These are phyloP conservation scores for Hyalella azteca DNA, from an alignment of 2,888 invertebrate genomes.

Conservation along the genomic window DNA sequence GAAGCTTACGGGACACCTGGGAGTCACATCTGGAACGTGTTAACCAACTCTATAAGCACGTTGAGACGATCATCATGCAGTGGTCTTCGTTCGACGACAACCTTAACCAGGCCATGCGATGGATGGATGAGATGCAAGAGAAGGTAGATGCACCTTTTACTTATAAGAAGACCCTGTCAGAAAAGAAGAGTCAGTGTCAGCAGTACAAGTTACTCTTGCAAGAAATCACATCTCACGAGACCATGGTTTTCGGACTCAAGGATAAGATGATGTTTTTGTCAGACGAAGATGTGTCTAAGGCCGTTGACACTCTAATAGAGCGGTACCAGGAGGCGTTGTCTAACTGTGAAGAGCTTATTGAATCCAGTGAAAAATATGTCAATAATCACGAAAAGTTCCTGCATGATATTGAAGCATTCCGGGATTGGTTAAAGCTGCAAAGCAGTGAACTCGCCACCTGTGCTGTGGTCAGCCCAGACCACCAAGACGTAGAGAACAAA, in stretches of 20 bases:
- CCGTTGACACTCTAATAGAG: conserved; percentile 75
- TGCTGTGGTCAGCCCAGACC: conserved; percentile 77
- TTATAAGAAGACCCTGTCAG: conserved; percentile 79
- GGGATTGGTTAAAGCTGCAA: conserved; percentile 81
- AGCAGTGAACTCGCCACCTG: conserved; percentile 79
- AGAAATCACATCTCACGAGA: conserved; percentile 85
- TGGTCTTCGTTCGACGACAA: conserved; percentile 93
- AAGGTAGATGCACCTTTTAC: conserved; percentile 76
- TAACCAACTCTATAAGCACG: conserved; percentile 82
- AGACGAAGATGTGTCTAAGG: conserved; percentile 79
- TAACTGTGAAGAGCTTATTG: conserved; percentile 73
- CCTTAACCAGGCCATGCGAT: conserved; percentile 81
- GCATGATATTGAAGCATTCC: conserved; percentile 79
- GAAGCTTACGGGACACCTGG: conserved; percentile 79
- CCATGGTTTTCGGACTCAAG: conserved; percentile 80
- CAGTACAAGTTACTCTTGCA: conserved; percentile 79
- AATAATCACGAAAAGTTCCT: conserved; percentile 81
- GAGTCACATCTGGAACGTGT: conserved; percentile 85
- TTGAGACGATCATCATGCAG: conserved; percentile 87
- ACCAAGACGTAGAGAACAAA: conserved; percentile 55
- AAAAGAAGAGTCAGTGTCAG: conserved; percentile 87
- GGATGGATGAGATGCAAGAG: conserved; percentile 80
- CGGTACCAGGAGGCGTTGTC: conserved; percentile 74
- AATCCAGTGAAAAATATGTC: conserved; percentile 74
- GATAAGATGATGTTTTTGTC: conserved; percentile 80